phyloP scores from a whole-genome alignment of 2,797 vertebrate genomes.

The Acanthopagrus latus region DNA sequence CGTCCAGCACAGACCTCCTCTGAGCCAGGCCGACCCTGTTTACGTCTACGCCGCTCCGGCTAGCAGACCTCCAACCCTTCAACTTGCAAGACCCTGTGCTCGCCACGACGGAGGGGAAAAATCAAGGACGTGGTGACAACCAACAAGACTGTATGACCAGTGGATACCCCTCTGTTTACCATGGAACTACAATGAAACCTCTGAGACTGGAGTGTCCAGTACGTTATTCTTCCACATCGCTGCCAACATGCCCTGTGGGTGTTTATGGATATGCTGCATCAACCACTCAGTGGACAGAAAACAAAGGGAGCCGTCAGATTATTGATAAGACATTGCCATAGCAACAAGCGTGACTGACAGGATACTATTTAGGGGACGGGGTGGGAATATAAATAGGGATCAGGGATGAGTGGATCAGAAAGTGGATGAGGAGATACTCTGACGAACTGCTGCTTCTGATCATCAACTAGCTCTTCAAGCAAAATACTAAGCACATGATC shows the following conservation, averaged over 20 bases:
- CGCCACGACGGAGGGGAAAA: constrained; percentile 13
- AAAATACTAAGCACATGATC: constrained; percentile 82
- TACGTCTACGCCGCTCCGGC: constrained; percentile 23
- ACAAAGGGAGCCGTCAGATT: constrained; percentile 36
- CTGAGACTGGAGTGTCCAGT: constrained; percentile 18
- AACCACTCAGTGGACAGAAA: constrained; percentile 60
- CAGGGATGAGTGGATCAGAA: constrained; percentile 13
- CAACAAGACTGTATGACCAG: constrained; percentile 7
- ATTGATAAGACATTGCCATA: constrained; percentile 34
- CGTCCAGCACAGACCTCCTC: constrained; percentile 56
- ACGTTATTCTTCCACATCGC: constrained; percentile 54
- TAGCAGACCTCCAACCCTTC: background rate
- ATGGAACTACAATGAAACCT: constrained; percentile 30
- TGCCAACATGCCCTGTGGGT: constrained; percentile 62
- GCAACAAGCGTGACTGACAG: constrained; percentile 37
- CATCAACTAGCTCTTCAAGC: constrained; percentile 66
- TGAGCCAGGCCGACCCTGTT: constrained; percentile 60
- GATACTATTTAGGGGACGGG: constrained; percentile 28
- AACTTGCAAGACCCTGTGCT: constrained; percentile 8
- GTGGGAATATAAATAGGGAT: constrained; percentile 40
- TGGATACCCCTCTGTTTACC: constrained; percentile 21
- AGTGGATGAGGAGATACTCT: constrained; percentile 35
- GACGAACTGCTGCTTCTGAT: constrained; percentile 69
- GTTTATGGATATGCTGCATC: constrained; percentile 68
- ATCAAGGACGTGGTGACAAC: constrained; percentile 20